phyloP scores from a whole-genome alignment of 2,888 invertebrate genomes.

The Eulithis testata region DNA sequence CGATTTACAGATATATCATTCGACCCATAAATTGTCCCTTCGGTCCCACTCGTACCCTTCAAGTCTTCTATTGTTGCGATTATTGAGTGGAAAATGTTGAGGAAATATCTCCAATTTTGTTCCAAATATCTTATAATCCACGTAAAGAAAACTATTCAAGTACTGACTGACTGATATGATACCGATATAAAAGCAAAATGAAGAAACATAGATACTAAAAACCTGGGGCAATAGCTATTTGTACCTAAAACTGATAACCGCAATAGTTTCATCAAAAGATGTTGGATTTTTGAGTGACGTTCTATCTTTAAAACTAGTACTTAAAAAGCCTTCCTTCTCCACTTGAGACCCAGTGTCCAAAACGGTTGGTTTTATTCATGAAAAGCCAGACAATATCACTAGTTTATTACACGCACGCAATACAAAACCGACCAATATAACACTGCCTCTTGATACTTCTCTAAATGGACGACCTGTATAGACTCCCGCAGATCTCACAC shows the following conservation, averaged over 20 bases:
- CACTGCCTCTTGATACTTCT: slow-evolving; percentile 2
- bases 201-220: too few relatives aligned
- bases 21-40: slow-evolving; percentile 50
- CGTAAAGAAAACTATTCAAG: not conserved
- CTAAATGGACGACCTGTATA: not conserved
- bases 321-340: not conserved
- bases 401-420: slow-evolving; percentile 21
- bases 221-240: too few relatives aligned
- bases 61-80: slow-evolving; percentile 63
- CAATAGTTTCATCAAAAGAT: too few relatives aligned
- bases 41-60: slow-evolving; percentile 50
- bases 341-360: not conserved
- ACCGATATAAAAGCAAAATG: too few relatives aligned
- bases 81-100: slow-evolving; percentile 62
- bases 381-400: slow-evolving; percentile 15
- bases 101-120: slow-evolving; percentile 50
- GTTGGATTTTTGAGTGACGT: too few relatives aligned
- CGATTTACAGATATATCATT: slow-evolving; percentile 36
- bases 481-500: slow-evolving; percentile 12
- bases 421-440: slow-evolving; percentile 24
- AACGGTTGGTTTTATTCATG: slow-evolving; percentile 12
- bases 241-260: too few relatives aligned
- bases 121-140: slow-evolving; percentile 20
- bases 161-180: too few relatives aligned
- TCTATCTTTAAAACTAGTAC: too few relatives aligned